Evolutionary conservation across 2,113 vertebrate genomes (phyloP), one percentile per base, ranked within the genome.

Genomic region (Neolamprologus tretocephalus): DNA sequence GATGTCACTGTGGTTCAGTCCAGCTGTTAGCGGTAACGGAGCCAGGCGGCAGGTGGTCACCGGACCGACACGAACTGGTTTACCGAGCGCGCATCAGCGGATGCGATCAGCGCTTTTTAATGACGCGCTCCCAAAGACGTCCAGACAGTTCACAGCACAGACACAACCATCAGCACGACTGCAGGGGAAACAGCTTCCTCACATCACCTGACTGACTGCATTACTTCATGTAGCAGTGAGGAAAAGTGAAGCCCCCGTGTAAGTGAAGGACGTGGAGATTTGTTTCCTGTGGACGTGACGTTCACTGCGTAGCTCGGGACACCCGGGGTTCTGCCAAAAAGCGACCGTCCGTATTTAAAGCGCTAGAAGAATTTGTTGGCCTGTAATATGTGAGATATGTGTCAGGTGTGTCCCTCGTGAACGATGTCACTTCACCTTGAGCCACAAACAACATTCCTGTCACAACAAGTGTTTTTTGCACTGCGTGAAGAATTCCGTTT

Each of bases 401-500:
- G 58, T 63, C 58, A 63, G 16, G 28, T 63, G 57, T 61, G 28
- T 58, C 55, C 55, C 55, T 58, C 13, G 55, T 7, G 58, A 33
- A 61, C 16, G 57, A 33, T 1, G 28, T 61, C 58, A 61, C 28
- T 63, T 63, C 58, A 63, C 28, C 58, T 61, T 33, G 16, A 61
- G 28, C 55, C 28, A 19, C 57, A 61, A 61, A 61, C 57, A 61
- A 61, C 57, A 10, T 33, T 33, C 16, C 57, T 61, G 28, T 61
- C 3, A 33, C 57, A 61, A 61, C 3, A 33, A 31, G 28, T 4
- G 16, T 33, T 19, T 19, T 58, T 63, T 63, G 16, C 9, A 11
- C 9, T 19, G 28, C 28, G 31, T 33, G 3, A 33, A 61, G 14
- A 61, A 1, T 4, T 61, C 16, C 0, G 0, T 61, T 61, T 19